Evolutionary conservation across 2,797 vertebrate species (phyloP).

Genomic region (Enteromius paludinosus): DNA sequence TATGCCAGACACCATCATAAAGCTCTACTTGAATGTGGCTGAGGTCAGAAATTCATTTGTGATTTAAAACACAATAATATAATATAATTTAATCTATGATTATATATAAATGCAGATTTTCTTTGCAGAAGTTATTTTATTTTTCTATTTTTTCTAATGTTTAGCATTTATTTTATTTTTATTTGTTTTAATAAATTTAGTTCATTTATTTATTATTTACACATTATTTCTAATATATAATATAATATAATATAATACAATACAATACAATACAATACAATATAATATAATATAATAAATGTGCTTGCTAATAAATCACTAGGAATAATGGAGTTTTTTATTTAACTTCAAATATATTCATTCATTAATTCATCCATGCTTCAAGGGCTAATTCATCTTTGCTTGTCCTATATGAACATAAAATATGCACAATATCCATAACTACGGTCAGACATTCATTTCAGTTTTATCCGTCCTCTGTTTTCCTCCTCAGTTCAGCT

Average conservation of each 20-base stretch:
- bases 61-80: background rate
- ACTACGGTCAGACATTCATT: slow-evolving; percentile 1
- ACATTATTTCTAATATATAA: background rate
- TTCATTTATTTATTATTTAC: background rate
- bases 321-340: background rate
- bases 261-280: too few species aligned
- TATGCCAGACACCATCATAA: background rate
- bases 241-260: background rate
- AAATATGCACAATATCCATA: background rate
- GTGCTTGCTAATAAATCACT: background rate
- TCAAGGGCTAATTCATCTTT: background rate
- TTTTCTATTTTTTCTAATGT: background rate
- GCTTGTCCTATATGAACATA: background rate
- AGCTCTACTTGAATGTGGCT: background rate
- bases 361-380: background rate
- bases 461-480: slow-evolving; percentile 7
- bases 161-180: background rate
- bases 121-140: background rate
- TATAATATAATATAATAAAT: background rate
- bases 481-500: slow-evolving; percentile 25
- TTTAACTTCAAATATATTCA: background rate
- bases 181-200: background rate
- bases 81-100: background rate
- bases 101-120: background rate
- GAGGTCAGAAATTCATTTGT: background rate